Evolutionary conservation across 2,797 vertebrate species (phyloP).

Genomic region (Corythornis leucogaster): DNA sequence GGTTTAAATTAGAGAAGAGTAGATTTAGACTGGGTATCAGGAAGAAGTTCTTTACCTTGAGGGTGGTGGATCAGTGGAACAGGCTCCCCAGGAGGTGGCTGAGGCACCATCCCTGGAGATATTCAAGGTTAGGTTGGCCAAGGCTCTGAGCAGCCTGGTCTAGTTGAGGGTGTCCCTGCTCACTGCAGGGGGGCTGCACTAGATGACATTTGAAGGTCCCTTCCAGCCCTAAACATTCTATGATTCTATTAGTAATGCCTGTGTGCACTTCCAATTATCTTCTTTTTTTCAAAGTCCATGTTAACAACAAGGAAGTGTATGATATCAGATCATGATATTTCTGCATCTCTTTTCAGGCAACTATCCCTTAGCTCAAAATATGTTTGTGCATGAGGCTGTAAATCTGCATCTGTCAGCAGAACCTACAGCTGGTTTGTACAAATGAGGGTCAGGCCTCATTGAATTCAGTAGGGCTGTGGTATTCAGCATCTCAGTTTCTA

Average conservation of each 20-base stretch:
- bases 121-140: no score
- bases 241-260: neutral
- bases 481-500: neutral
- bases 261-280: neutral
- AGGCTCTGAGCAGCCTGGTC: no score
- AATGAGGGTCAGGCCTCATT: neutral
- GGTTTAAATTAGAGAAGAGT: no score
- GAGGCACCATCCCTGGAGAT: no score
- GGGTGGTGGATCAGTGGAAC: no score
- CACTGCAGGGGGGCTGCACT: no score
- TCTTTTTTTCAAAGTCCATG: neutral
- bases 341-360: neutral
- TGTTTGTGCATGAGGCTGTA: neutral
- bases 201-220: no score
- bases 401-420: neutral
- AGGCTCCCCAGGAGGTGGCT: no score
- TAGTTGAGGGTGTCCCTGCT: no score
- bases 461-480: neutral
- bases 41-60: no score
- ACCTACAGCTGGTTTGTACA: neutral
- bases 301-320: neutral
- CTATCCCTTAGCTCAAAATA: neutral
- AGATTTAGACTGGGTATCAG: no score
- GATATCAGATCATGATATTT: neutral
- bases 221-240: no score